These are phyloP conservation scores for Blomia tropicalis DNA, from an alignment of 2,888 invertebrate species.

Conservation along the genomic window DNA sequence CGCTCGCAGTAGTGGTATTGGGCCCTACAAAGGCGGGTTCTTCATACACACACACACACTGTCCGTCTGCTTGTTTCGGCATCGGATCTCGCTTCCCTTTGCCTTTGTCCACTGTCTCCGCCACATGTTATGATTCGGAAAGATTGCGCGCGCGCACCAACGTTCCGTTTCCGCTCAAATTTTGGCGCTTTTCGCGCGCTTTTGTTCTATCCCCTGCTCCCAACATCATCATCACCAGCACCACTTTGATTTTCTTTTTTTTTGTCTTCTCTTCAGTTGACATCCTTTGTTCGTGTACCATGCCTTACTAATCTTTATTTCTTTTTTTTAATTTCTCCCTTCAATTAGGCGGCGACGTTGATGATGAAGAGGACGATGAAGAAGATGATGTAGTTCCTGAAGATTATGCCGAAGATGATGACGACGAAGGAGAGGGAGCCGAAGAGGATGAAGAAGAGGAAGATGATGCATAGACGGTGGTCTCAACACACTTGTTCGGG, in stretches of 20 bases:
- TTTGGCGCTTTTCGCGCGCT: neutral
- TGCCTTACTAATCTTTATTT: neutral
- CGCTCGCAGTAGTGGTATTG: too few relatives aligned
- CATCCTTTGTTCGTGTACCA: too few relatives aligned
- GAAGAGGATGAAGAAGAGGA: slow-evolving; percentile 22
- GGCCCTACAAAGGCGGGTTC: too few relatives aligned
- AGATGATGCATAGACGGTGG: slow-evolving; percentile 18
- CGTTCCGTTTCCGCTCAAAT: neutral
- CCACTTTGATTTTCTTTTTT: neutral
- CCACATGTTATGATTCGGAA: neutral
- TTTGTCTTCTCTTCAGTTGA: too few relatives aligned
- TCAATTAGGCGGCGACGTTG: slow-evolving; percentile 11
- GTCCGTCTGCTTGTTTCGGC: too few relatives aligned
- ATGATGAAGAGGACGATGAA: slow-evolving; percentile 23
- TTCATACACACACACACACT: too few relatives aligned
- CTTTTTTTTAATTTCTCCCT: neutral
- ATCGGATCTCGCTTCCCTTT: too few relatives aligned
- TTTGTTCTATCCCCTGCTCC: neutral
- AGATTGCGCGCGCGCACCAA: too few relatives aligned
- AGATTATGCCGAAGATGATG: slow-evolving; percentile 24
- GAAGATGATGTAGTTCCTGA: slow-evolving; percentile 24
- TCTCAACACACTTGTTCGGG: neutral
- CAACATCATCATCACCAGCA: neutral
- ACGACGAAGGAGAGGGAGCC: slow-evolving; percentile 18
- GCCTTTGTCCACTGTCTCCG: neutral